A percentile compares a stretch with the other conserved stretches of the same genome.
Conservation (phyloP, 2,113 vertebrate species). For the Labeo rohita region DNA sequence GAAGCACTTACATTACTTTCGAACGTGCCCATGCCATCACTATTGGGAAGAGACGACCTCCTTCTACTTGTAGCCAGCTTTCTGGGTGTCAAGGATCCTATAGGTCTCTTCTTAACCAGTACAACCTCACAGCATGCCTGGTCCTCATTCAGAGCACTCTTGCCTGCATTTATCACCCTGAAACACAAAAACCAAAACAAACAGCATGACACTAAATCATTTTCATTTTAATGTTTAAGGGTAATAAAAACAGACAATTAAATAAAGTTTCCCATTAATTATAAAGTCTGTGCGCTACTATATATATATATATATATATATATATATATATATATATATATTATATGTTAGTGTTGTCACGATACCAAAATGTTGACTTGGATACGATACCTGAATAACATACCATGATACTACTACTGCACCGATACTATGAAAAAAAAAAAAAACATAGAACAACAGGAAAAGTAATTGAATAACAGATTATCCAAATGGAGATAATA, state of each 20-base stretch:
- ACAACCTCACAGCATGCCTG: constrained; percentile 96
- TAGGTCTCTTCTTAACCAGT: constrained; percentile 83
- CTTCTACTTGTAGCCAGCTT: background rate
- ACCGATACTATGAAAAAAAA: too few species aligned
- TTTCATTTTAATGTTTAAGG: background rate
- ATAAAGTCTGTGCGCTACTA: too few species aligned
- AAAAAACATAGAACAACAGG: too few species aligned
- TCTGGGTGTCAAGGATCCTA: constrained; percentile 40
- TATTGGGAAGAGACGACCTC: background rate
- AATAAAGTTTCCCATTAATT: too few species aligned
- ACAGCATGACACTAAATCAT: background rate
- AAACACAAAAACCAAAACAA: constrained; percentile 5
- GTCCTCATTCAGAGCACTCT: constrained; percentile 95
- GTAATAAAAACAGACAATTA: background rate
- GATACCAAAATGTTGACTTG: too few species aligned
- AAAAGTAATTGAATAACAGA: too few species aligned
- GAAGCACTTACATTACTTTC: background rate
- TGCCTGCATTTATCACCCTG: constrained; percentile 97
- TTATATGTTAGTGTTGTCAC: too few species aligned
- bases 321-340: too few species aligned
- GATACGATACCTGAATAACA: too few species aligned
- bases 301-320: too few species aligned
- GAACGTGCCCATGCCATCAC: background rate
- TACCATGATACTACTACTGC: too few species aligned
- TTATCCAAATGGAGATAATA: too few species aligned